Base-by-base conservation (phyloP, 1,140 invertebrate genomes). In the Drosophila neocordata region DNA sequence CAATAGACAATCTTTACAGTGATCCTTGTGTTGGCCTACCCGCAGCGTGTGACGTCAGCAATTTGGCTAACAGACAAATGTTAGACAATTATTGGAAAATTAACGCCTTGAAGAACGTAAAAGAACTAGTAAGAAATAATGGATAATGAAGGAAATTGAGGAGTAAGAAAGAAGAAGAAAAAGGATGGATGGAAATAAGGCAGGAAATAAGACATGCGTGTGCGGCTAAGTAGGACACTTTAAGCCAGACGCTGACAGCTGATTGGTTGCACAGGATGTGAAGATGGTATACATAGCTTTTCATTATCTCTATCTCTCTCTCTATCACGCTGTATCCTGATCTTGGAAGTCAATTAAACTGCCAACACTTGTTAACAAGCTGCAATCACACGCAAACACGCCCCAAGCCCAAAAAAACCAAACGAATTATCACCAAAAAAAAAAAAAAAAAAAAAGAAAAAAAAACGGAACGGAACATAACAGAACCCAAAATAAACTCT, bases 321-420 rank as follows among this genome's bases (percentile, higher is more conserved):
- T 44, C 2, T 15, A 2, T 48, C 15, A 1, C 15, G 9, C 5
- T 48, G 2, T 48, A 48, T 48, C 41, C 41, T 48, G 24, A 51
- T 48, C 34, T 31, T 57, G 24, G 41, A 58, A 89, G 87, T 89
- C 89, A 90, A 90, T 90, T 90, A 90, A 90, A 90, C 88, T 90
- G 89, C 88, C 89, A 90, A 90, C 89, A 90, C 89, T 90, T 90
- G 89, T 90, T 90, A 90, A 90, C 89, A 90, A 90, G 80, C 89
- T 90, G 75, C 89, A 90, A 90, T 90, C 89, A 90, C 83, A 78
- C 77, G 82, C 83, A 90, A 88, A 88, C 89, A 64, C 61, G 37
- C 64, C 64, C 53, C 48, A 38, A n/a, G 41, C n/a, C 65, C 20
- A 48, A 63, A 58, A 58, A 64, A 58, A 27, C 41, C 67, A 67